Evolutionary conservation across 2,797 vertebrate species (phyloP).

Genomic region (Manis crassicaudata): DNA sequence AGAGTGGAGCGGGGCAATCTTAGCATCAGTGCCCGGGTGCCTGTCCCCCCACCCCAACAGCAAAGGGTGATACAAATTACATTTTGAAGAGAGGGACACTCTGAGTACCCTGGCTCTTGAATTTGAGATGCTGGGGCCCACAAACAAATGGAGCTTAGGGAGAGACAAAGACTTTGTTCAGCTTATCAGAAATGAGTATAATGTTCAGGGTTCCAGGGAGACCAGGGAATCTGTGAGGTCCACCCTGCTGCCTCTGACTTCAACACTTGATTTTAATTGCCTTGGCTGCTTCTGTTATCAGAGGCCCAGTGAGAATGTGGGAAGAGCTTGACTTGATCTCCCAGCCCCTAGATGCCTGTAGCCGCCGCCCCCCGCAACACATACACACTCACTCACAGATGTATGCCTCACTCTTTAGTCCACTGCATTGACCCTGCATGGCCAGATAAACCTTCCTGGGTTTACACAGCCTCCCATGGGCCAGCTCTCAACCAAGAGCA

Average conservation of each 20-base stretch:
- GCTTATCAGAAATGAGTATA: not conserved
- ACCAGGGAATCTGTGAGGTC: not conserved
- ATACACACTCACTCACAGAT: not conserved
- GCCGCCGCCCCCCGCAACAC: too few relatives aligned
- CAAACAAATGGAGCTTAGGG: not conserved
- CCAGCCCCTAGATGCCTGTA: not conserved
- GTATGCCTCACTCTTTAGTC: not conserved
- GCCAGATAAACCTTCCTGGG: not conserved
- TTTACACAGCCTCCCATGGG: not conserved
- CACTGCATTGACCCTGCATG: not conserved
- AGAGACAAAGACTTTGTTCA: not conserved
- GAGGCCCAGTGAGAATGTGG: not conserved
- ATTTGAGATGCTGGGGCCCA: not conserved
- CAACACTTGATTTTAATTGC: too few relatives aligned
- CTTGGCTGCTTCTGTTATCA: not conserved
- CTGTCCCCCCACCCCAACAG: not conserved
- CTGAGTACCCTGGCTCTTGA: not conserved
- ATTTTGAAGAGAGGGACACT: not conserved
- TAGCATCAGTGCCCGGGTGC: rapidly evolving
- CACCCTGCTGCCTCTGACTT: not conserved
- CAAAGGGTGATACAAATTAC: not conserved
- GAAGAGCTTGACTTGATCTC: not conserved
- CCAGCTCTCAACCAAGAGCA: not conserved
- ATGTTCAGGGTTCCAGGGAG: not conserved
- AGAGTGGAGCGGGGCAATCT: not conserved